These are phyloP conservation scores for Cepaea nemoralis DNA, from an alignment of 1,140 invertebrate species.

Conservation along the genomic window DNA sequence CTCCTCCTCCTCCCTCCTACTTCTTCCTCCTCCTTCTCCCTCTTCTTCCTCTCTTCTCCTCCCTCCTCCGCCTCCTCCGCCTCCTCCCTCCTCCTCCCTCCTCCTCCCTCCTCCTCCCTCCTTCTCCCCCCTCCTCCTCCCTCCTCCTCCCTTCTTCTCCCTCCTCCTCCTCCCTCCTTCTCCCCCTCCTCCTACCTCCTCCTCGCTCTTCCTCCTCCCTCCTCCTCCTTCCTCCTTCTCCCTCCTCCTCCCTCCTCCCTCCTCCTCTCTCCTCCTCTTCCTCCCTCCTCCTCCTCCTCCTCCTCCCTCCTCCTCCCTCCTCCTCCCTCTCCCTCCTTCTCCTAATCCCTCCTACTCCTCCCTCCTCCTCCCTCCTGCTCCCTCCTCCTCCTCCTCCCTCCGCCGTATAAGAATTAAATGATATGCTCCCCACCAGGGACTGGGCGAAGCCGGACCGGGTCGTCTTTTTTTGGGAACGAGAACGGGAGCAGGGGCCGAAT, in stretches of 20 bases:
- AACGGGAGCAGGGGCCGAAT: too few relatives aligned
- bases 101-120: background rate
- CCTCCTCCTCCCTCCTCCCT: slow-evolving; percentile 15
- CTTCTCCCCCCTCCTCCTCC: slow-evolving; percentile 1
- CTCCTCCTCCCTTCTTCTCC: slow-evolving; percentile 17
- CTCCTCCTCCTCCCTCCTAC: too few relatives aligned
- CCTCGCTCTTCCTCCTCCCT: background rate
- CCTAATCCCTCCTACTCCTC: too few relatives aligned
- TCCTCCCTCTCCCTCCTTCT: slow-evolving; percentile 19
- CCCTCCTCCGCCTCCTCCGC: too few relatives aligned
- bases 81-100: background rate
- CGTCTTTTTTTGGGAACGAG: too few relatives aligned
- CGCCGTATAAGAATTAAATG: background rate
- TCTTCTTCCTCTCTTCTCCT: background rate
- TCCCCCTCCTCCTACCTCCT: too few relatives aligned
- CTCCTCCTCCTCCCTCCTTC: background rate
- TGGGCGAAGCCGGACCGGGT: too few relatives aligned
- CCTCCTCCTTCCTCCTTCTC: slow-evolving; percentile 15
- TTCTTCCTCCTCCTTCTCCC: too few relatives aligned
- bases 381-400: background rate
- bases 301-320: slow-evolving; percentile 14
- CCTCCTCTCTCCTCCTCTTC: slow-evolving; percentile 31
- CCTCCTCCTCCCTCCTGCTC: too few relatives aligned
- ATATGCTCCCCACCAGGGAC: too few relatives aligned
- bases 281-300: slow-evolving; percentile 8